Percentiles rank a stretch among this genome's conserved stretches.
phyloP scores from a whole-genome alignment of 2,797 vertebrate species.

The Sebastes oblongus region DNA sequence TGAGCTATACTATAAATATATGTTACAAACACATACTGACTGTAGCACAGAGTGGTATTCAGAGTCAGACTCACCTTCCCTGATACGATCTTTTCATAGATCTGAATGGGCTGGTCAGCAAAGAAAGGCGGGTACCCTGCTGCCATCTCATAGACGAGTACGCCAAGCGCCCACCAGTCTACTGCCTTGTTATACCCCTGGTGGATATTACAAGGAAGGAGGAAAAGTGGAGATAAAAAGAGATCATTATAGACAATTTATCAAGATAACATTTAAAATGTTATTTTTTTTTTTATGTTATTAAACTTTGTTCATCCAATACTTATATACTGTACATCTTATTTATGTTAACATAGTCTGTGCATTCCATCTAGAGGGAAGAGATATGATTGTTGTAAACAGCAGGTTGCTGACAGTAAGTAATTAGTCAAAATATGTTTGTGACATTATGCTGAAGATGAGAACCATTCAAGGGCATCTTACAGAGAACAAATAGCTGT shows the following conservation, averaged over 20 bases:
- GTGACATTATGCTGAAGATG: not conserved
- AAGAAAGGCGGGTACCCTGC: constrained; percentile 95
- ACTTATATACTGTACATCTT: not conserved
- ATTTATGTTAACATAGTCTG: not conserved
- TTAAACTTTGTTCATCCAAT: not conserved
- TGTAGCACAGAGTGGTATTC: too few relatives aligned
- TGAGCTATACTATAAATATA: not conserved
- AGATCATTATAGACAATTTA: not conserved
- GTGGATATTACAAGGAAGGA: not conserved
- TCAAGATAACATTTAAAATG: not conserved
- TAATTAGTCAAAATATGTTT: not conserved
- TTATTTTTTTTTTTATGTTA: not conserved
- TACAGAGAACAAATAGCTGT: not conserved
- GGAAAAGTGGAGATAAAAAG: not conserved
- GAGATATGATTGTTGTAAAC: not conserved
- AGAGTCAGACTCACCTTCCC: constrained; percentile 85
- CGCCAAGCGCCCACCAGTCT: constrained; percentile 94
- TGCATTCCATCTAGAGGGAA: not conserved
- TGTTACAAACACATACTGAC: not conserved
- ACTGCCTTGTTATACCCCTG: constrained; percentile 94
- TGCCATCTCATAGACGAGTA: constrained; percentile 96
- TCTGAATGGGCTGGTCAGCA: constrained; percentile 93
- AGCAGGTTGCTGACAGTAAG: not conserved
- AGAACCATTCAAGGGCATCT: not conserved
- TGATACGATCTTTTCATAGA: constrained; percentile 94